Conservation (phyloP, 2,888 invertebrate genomes). For the Chalcis sispes region DNA sequence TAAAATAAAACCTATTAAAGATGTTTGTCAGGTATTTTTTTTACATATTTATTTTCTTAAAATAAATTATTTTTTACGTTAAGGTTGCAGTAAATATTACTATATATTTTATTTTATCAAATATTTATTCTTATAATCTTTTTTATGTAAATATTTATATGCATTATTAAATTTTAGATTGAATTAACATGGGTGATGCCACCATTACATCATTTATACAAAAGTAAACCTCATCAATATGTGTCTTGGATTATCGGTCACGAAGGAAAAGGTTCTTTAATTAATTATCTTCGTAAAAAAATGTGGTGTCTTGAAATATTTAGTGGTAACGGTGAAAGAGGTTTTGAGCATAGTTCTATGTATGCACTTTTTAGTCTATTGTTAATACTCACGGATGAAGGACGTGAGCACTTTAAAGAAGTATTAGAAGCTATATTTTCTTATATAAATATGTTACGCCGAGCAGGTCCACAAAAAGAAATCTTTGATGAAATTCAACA, state of each 20-base stretch:
- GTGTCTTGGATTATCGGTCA: constrained; percentile 87
- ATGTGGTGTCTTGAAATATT: constrained; percentile 87
- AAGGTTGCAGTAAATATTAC: no score
- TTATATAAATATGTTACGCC: constrained; percentile 85
- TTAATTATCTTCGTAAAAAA: constrained; percentile 85
- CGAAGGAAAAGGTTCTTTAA: constrained; percentile 90
- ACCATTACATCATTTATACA: constrained; percentile 81
- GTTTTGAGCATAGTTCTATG: constrained; percentile 87
- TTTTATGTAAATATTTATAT: constrained; percentile 23
- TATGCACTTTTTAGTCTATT: constrained; percentile 86
- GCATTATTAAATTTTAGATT: constrained; percentile 71
- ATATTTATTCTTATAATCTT: not conserved
- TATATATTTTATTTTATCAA: not conserved
- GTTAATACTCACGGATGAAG: constrained; percentile 87
- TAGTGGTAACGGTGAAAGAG: constrained; percentile 85
- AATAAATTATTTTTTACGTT: no score
- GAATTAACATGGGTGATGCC: constrained; percentile 83
- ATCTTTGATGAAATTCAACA: constrained; percentile 77
- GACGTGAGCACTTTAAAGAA: constrained; percentile 83
- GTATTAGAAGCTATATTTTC: constrained; percentile 88
- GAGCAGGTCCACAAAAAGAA: constrained; percentile 82
- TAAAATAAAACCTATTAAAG: constrained; percentile 86
- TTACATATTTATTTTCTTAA: constrained; percentile 1
- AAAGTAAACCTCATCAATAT: constrained; percentile 86
- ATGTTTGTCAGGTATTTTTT: constrained; percentile 81